phyloP scores from a whole-genome alignment of 1,140 invertebrate genomes.

The Pseudomyrmex cubaensis region DNA sequence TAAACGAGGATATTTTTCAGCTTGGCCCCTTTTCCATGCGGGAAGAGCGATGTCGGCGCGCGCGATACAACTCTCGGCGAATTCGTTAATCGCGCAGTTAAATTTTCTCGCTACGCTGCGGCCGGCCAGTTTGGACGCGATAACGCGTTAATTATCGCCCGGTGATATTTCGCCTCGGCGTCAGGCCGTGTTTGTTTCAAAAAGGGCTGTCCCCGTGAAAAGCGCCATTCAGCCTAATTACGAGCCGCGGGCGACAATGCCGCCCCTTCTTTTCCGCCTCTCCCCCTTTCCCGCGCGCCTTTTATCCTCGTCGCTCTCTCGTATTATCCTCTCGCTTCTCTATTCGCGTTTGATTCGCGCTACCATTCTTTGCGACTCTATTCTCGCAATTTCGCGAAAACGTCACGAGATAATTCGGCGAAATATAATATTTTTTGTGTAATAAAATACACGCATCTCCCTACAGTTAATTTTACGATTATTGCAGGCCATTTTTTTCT shows the following conservation, averaged over 20 bases:
- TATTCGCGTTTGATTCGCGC: conserved; percentile 15
- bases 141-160: conserved; percentile 74
- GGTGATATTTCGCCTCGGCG: conserved; percentile 70
- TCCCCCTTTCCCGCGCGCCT: neutral
- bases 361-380: conserved; percentile 26
- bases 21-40: neutral
- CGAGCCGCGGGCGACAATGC: conserved; percentile 65
- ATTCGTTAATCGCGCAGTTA: conserved; percentile 74
- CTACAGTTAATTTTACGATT: no score
- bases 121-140: conserved; percentile 70
- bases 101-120: conserved; percentile 58
- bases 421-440: conserved; percentile 10
- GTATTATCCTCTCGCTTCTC: conserved; percentile 15
- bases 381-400: neutral
- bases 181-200: conserved; percentile 66
- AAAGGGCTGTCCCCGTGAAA: conserved; percentile 69
- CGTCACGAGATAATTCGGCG: neutral
- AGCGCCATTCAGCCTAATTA: conserved; percentile 74
- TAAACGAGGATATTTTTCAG: conserved; percentile 43
- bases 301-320: conserved; percentile 13
- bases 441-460: neutral
- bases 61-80: conserved; percentile 48
- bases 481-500: no score
- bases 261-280: conserved; percentile 58
- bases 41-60: conserved; percentile 21